phyloP scores from a whole-genome alignment of 2,797 vertebrate genomes.

The Typhlichthys eigenmanni region DNA sequence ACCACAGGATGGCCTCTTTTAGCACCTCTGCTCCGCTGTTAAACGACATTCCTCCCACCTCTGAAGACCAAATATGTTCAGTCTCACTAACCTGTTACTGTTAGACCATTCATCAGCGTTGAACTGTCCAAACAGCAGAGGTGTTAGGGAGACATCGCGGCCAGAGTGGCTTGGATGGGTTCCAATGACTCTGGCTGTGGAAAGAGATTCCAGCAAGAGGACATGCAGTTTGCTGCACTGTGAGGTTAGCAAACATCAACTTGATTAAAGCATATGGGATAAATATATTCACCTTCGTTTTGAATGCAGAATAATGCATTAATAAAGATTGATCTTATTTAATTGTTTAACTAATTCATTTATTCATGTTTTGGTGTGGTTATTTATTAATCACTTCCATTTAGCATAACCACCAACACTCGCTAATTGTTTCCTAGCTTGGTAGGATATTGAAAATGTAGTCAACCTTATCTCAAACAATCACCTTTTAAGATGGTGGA shows the following conservation, averaged over 20 bases:
- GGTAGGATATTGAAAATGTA: neutral
- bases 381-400: neutral
- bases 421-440: neutral
- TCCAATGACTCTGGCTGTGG: constrained; percentile 41
- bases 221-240: constrained; percentile 1
- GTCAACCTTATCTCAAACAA: neutral
- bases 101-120: constrained; percentile 68
- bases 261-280: neutral
- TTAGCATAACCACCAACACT: neutral
- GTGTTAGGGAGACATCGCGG: constrained; percentile 65
- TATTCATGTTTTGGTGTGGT: neutral
- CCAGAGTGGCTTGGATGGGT: constrained; percentile 42
- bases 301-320: no score
- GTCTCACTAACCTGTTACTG: constrained; percentile 69
- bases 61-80: constrained; percentile 68
- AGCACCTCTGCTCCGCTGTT: constrained; percentile 63
- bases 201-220: constrained; percentile 33
- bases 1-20: constrained; percentile 36
- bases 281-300: no score
- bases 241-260: neutral
- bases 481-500: neutral
- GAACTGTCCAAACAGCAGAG: constrained; percentile 73
- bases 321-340: no score
- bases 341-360: no score
- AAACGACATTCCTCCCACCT: constrained; percentile 77